Evolutionary conservation across 2,888 invertebrate species (phyloP), one percentile per base, ranked within the genome.

Genomic region (Caenorhabditis sinica): DNA sequence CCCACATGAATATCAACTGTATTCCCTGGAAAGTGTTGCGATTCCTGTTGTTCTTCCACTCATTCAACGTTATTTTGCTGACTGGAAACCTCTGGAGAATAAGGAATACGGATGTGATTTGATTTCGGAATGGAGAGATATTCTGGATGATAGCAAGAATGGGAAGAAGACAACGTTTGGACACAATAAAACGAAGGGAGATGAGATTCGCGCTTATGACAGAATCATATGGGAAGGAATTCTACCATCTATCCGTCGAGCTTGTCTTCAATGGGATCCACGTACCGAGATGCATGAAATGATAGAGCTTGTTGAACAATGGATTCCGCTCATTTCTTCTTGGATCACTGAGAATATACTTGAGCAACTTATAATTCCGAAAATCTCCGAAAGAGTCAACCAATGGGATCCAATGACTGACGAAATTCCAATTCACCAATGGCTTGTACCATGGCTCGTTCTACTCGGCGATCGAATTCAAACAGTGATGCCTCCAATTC

Each of bases 381-480:
- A 89, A 43, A 91, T 92, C 17, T 74, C 77, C 1, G 85, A 85
- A 17, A 76, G 86, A 33, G 91, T 92, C 0, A 87, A 89, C 15
- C 40, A 83, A 9, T 92, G 99, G 99, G 96, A 99, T 94, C 99
- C 99, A 0, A 94, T 97, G 6, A 96, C 96, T 0, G 98, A 99
- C 93, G 96, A 96, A 0, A 95, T 97, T 87, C 98, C 98, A 17
- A 96, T 99, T 88, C 98, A 99, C 93, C 95, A 96, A 5, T 99
- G 99, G 99, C 95, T 98, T 83, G 95, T 97, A 93, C 98, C 98
- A 0, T 99, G 99, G 99, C 95, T 97, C 82, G 95, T 96, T 0
- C 93, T 96, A 9, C 95, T 97, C 92, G 96, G 96, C 94, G 91
- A 93, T 77, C 88, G 92, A 4, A 85, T 93, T n/a, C 94, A 94